Percentiles rank a stretch among this genome's conserved stretches.
Evolutionary conservation across 2,888 invertebrate genomes (phyloP).

Genomic region (Watsonalla cultraria): DNA sequence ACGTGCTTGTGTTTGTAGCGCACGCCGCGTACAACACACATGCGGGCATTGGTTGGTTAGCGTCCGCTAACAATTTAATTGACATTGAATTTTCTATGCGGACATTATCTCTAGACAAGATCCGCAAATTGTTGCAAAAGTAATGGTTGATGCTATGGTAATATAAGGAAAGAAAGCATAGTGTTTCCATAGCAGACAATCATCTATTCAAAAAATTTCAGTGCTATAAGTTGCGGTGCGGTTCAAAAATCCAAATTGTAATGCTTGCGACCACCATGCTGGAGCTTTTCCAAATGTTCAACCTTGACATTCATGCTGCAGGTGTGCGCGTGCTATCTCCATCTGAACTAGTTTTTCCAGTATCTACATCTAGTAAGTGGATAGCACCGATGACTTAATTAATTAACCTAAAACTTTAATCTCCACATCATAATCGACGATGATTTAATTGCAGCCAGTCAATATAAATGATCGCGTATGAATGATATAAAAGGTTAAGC

Average conservation of each 20-base stretch:
- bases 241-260: constrained; percentile 11
- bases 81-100: constrained; percentile 44
- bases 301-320: constrained; percentile 74
- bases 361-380: constrained; percentile 25
- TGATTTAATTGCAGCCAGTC: constrained; percentile 3
- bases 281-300: constrained; percentile 65
- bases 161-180: too few relatives aligned
- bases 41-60: constrained; percentile 40
- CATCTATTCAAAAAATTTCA: too few relatives aligned
- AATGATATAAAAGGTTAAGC: neutral
- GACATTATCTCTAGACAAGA: constrained; percentile 15
- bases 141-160: too few relatives aligned
- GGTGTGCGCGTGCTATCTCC: constrained; percentile 55
- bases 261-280: constrained; percentile 38
- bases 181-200: too few relatives aligned
- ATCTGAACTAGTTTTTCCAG: constrained; percentile 42
- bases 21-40: constrained; percentile 59
- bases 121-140: neutral
- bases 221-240: too few relatives aligned
- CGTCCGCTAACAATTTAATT: constrained; percentile 43
- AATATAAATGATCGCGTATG: constrained; percentile 5
- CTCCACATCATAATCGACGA: neutral
- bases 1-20: constrained; percentile 76
- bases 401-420: constrained; percentile 10
- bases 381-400: constrained; percentile 8